phyloP scores from a whole-genome alignment of 2,113 vertebrate species.

The Chaenogobius annularis region DNA sequence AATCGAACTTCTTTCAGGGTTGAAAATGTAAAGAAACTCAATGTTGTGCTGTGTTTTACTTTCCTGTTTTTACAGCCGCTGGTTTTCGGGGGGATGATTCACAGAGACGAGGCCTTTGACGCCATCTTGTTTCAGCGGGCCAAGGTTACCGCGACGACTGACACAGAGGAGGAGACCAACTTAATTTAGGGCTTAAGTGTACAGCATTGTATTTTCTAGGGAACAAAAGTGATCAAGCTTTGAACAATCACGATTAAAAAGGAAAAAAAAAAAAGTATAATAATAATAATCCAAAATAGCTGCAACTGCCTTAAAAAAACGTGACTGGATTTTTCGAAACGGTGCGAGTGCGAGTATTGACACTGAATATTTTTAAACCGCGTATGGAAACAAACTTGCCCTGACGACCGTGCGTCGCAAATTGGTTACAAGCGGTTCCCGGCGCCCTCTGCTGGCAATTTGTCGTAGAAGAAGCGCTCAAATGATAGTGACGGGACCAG shows the following conservation, averaged over 20 bases:
- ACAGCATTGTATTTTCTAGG: not conserved
- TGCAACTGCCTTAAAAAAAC: not conserved
- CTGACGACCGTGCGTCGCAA: no score
- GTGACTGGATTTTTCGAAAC: not conserved
- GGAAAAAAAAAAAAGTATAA: no score
- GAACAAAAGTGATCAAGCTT: not conserved
- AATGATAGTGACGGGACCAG: not conserved
- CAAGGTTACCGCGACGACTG: slow-evolving; percentile 69
- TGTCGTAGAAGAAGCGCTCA: not conserved
- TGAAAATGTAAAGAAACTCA: no score
- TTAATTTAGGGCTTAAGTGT: not conserved
- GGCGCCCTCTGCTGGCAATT: not conserved
- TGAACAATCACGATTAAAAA: not conserved
- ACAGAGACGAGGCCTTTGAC: slow-evolving; percentile 96
- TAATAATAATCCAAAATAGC: not conserved
- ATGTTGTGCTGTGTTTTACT: not conserved
- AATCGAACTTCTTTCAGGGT: no score
- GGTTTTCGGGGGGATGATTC: slow-evolving; percentile 97
- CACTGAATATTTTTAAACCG: not conserved
- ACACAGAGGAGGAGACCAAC: slow-evolving; percentile 80
- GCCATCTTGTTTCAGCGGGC: slow-evolving; percentile 86
- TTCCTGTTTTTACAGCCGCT: slow-evolving; percentile 83
- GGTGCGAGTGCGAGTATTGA: not conserved
- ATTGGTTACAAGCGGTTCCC: no score
- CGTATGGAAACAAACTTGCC: no score